Base-by-base conservation (phyloP, 2,888 invertebrate genomes). In the Lasioglossum figueresi region DNA sequence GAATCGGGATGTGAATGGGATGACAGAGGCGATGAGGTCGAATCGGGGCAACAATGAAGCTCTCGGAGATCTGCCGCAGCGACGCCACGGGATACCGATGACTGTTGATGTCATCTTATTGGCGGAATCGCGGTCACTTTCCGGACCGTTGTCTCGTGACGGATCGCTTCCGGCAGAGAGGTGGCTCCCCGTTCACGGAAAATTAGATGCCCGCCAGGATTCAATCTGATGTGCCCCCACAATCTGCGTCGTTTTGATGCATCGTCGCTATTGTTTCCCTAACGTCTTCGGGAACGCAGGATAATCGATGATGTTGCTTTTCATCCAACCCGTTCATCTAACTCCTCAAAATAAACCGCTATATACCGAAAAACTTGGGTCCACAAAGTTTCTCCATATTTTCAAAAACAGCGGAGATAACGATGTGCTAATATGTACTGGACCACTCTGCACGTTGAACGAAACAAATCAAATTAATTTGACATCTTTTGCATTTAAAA, bases 21-120 rank as follows among this genome's bases (percentile, higher is more conserved):
- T 66, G 76, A 40, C 72, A 31, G 66, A 45, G 45, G 27, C 31
- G 71, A 19, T 63, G 45, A 23, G 14, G 19, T 43, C 70, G 48
- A 56, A 19, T 31, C 43, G 14, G 31, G 37, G 31, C 34, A 76
- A 48, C 74, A 72, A 76, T 48, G 70, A 56, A 37, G 56, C 56
- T 59, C 31, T 48, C 16, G 45, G 40, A 76, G 78, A 74, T 86
- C 40, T 52, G 72, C 59, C 40, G 56, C 48, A 34, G 40, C 8
- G 74, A 56, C 14, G n/a, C 48, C 27, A 27, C 34, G 56, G n/a
- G 76, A 56, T 48, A 40, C 23, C 16, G 56, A 59, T 56, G 27
- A 45, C 14, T 48, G 78, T 59, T 63, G 77, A 63, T 68, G 76
- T 48, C 63, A n/a, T 76, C 63, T 48, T 76, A 76, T 76, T 68